Percentiles rank a stretch among this genome's conserved stretches.
Evolutionary conservation across 2,113 vertebrate species (phyloP).

Genomic region (Rhinoderma darwinii): DNA sequence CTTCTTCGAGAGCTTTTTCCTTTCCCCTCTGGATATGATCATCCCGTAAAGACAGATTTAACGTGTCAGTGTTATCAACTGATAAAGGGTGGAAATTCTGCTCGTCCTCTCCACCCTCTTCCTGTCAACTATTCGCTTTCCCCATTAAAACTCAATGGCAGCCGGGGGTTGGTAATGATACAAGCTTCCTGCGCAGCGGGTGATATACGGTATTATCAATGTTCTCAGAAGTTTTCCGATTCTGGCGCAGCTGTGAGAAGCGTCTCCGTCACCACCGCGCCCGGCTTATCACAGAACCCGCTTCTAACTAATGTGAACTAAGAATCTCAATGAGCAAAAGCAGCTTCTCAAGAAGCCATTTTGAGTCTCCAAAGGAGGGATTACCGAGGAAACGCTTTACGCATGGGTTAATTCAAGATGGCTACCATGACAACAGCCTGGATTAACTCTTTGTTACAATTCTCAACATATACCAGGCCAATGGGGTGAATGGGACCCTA

Average conservation of each 20-base stretch:
- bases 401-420: conserved; percentile 51
- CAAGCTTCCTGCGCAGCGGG: conserved; percentile 7
- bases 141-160: background rate
- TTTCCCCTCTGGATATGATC: conserved; percentile 1
- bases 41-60: background rate
- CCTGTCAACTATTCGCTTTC: background rate
- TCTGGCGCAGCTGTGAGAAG: background rate
- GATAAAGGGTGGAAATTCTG: conserved; percentile 33
- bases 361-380: conserved; percentile 18
- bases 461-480: too few species aligned
- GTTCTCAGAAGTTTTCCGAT: background rate
- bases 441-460: conserved; percentile 20
- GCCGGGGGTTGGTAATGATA: background rate
- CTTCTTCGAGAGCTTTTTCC: background rate
- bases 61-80: conserved; percentile 18
- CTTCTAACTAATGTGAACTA: background rate
- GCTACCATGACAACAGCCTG: conserved; percentile 14
- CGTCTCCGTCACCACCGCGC: background rate
- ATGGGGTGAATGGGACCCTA: too few species aligned
- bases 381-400: conserved; percentile 20
- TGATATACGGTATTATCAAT: background rate
- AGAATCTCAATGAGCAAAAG: conserved; percentile 16
- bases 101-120: background rate
- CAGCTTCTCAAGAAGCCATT: background rate
- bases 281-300: background rate